Base-by-base conservation (phyloP, 2,888 invertebrate species). In the Ramazzottius varieornatus region DNA sequence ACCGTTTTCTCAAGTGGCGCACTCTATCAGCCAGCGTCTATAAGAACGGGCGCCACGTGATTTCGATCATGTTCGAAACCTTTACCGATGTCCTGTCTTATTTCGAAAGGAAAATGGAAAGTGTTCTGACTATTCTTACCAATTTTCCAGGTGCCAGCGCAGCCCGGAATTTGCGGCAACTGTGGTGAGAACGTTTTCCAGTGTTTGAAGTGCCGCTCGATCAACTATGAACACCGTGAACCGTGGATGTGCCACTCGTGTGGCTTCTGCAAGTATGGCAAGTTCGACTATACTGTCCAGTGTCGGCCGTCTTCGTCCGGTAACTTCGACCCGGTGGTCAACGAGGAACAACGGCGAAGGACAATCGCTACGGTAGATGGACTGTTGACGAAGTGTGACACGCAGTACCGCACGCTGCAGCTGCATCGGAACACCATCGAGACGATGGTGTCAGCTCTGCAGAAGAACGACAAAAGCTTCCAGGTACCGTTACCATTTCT, bases 151-250 rank as follows among this genome's bases (percentile, higher is more conserved):
- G n/a, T 98, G 0, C 91, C 93, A 0, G 89, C 96, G 0, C 92
- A 92, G 75, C 94, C 96, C 0, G 96, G 96, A 0, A 92, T 96
- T 0, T 96, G 96, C 74, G 87, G 86, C 0, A 92, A 91, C 76
- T 92, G 92, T 73, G 94, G 96, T 0, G 96, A 98, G 76, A 96
- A 96, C 75, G 96, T 96, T 0, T 96, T 90, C 79, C 98, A 98
- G 73, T 98, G 96, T 73, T 93, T 94, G 79, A 96, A 96, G 78
- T 98, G 96, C 78, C 83, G 86, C 83, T 83, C 94, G 0, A 98
- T 98, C 71, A 96, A 98, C 78, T 96, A 96, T 77, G 94, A 94
- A 75, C 94, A 96, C 75, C 92, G 93, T 75, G 96, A 96, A 78
- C 96, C 96, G 0, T 98, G 96, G 82, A 79, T 98, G 32, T 98